Percentiles rank a stretch among this genome's conserved stretches.
Evolutionary conservation across 2,888 invertebrate genomes (phyloP).

Genomic region (Amblyjoppa fuscipennis): DNA sequence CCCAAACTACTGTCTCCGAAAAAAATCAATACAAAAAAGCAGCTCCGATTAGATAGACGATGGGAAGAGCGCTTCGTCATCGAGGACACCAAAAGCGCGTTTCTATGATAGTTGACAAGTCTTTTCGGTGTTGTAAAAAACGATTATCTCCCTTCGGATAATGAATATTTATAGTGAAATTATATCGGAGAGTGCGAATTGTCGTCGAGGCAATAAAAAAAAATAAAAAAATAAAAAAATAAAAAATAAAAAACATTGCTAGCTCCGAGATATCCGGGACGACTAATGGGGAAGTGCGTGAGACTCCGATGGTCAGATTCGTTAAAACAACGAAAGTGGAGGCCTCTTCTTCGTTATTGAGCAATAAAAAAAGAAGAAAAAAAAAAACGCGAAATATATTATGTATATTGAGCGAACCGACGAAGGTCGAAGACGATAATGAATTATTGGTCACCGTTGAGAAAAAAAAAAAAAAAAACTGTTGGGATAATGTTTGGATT

Average conservation of each 20-base stretch:
- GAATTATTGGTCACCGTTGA: too few relatives aligned
- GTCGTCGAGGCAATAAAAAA: too few relatives aligned
- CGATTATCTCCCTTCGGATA: too few relatives aligned
- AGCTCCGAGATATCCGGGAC: not conserved
- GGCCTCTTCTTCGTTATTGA: conserved; percentile 18
- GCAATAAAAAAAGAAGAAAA: conserved; percentile 1
- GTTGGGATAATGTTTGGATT: too few relatives aligned
- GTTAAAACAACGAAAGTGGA: not conserved
- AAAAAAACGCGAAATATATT: conserved; percentile 1
- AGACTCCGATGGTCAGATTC: not conserved
- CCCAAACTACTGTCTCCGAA: conserved; percentile 36
- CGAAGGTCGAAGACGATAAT: not conserved
- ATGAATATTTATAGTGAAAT: too few relatives aligned
- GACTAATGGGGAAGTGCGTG: not conserved
- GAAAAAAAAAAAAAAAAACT: too few relatives aligned
- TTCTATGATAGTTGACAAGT: too few relatives aligned
- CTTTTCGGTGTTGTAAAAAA: too few relatives aligned
- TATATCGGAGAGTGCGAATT: too few relatives aligned
- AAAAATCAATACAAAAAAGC: conserved; percentile 1
- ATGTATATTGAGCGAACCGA: conserved; percentile 27
- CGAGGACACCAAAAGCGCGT: too few relatives aligned
- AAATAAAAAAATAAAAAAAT: too few relatives aligned
- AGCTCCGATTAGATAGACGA: conserved; percentile 5
- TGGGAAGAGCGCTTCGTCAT: too few relatives aligned
- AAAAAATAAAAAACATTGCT: not conserved